Base-by-base conservation (phyloP, 2,113 vertebrate species). In the Chlorodrepanis virens region DNA sequence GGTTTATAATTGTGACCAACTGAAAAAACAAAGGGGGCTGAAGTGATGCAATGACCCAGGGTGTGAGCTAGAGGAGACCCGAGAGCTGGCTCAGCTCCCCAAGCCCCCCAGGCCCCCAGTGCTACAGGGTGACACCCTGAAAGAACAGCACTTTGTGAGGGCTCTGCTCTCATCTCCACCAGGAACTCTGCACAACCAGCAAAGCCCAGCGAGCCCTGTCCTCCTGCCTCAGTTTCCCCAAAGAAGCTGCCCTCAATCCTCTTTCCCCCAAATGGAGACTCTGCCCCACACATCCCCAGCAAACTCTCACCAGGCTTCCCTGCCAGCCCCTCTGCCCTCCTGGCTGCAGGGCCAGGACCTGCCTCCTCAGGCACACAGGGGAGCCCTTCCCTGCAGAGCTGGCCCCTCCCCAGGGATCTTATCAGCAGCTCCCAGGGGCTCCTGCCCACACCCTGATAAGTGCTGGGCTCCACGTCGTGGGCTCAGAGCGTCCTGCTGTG, bases 401-500 rank as follows among this genome's bases (percentile, higher is more conserved):
- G 21, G 40, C 1, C 24, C 31, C 47, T n/a, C 69, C 29, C 10
- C 5, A 0, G 64, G 77, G 59, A n/a, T 27, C n/a, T 88, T 96
- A 96, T 96, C 96, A 1, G 53, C 89, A 27, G 53, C 59, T 69
- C 9, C 67, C 94, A 90, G 83, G 27, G 49, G 53, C n/a, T 77
- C 49, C 89, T 92, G 94, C 57, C 72, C 6, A 1, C 31, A 9
- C 57, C 68, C 68, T 22, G 96, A 92, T 94, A 94, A 56, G 3
- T 3, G 23, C 88, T 33, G 77, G 31, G 61, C 70, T 92, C 23
- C 56, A 3, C 24, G 9, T 4, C 35, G 1, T 0, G 0, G 37
- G 31, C 4, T 5, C 45, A 81, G n/a, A 45, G 35, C n/a, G 47
- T 9, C 67, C 85, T 9, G 35, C 68, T 42, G 16, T 42, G 27